A percentile compares a stretch with the other conserved stretches of the same genome.
Conservation (phyloP, 2,113 vertebrate genomes). For the Rissa tridactyla region DNA sequence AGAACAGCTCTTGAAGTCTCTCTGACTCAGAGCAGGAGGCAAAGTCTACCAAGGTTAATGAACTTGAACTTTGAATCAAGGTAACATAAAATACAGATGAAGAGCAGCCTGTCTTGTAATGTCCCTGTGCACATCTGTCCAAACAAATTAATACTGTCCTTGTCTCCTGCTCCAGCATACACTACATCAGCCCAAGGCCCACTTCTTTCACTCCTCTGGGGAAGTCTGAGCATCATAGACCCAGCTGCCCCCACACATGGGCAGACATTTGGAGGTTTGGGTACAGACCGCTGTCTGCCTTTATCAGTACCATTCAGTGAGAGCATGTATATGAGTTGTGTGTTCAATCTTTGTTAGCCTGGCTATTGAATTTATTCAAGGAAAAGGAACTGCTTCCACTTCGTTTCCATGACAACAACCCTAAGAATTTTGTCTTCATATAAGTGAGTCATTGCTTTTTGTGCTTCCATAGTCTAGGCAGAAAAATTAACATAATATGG, state of each 20-base stretch:
- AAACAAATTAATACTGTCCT: not conserved
- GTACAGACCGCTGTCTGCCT: not conserved
- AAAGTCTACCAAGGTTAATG: not conserved
- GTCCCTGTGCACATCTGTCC: not conserved
- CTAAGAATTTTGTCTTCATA: constrained; percentile 65
- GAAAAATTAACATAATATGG: constrained; percentile 72
- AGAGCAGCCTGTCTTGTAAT: not conserved
- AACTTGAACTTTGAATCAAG: not conserved
- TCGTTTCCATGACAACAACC: constrained; percentile 74
- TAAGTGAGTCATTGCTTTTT: constrained; percentile 71
- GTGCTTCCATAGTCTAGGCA: constrained; percentile 61
- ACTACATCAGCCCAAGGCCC: not conserved
- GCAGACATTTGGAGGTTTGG: not conserved
- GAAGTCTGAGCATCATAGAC: not conserved
- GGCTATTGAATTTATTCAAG: constrained; percentile 58
- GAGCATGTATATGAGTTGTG: not conserved
- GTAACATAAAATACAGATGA: not conserved
- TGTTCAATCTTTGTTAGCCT: constrained; percentile 39
- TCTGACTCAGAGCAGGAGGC: not conserved
- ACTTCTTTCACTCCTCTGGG: not conserved
- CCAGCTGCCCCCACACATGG: accelerated
- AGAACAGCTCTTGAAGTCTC: not conserved
- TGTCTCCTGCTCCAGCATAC: not conserved
- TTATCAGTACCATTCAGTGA: not conserved
- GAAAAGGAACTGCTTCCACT: constrained; percentile 55